Evolutionary conservation across 2,113 vertebrate species (phyloP), one percentile per base, ranked within the genome.

Genomic region (Oncorhynchus keta): DNA sequence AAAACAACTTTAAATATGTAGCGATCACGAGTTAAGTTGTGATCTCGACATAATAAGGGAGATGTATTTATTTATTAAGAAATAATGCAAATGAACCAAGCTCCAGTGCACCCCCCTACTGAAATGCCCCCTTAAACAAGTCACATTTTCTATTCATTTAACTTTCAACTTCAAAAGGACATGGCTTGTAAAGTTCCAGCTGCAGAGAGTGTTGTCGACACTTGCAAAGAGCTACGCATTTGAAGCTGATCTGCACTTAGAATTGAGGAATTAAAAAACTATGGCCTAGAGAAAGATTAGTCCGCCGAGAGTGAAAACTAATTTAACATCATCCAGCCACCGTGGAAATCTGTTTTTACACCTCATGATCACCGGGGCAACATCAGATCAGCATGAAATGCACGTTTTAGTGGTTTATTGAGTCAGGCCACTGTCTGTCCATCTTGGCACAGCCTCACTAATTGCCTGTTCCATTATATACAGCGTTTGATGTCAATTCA

Each of bases 281-380:
- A 73, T 64, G 79, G 77, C 82, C 77, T 72, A 57, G 73, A 64
- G 72, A 81, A 78, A 87, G 87, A 88, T 89, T 84, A 89, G 77
- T 62, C 75, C 61, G 79, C 20, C 8, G 14, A 30, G 72, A 73
- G 79, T 79, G 73, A 83, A 79, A 89, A 85, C 82, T 83, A 76
- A 83, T 90, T 88, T 85, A 75, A 84, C 78, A 74, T 84, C 81
- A 78, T 82, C 70, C 70, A 72, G 68, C 73, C 26, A 13, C 77
- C 14, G 64, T 77, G 82, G 73, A 78, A 84, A 88, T 90, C 79
- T 82, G 76, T 85, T 83, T 39, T 87, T 73, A 83, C 85, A 89
- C 84, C 86, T 88, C 72, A 81, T 75, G 73, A 80, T 30, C 68
- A n/a, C 66, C 71, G 62, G 61, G 59, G 73, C 59, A 35, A 59